These are phyloP conservation scores for Catocala fraxini DNA, from an alignment of 2,888 invertebrate genomes.

Conservation along the genomic window DNA sequence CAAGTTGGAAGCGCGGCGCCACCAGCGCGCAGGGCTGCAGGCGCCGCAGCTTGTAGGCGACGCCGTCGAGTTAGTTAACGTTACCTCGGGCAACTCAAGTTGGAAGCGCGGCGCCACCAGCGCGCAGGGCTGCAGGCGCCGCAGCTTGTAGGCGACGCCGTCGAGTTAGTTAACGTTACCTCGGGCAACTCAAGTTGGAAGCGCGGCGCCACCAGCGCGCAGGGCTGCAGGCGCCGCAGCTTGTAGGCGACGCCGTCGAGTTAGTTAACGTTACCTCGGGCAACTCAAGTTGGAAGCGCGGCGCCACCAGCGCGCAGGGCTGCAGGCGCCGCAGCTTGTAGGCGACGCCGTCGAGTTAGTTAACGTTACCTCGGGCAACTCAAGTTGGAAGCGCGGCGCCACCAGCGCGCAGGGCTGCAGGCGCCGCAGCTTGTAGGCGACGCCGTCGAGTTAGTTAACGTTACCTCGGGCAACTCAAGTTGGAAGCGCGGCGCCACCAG, in stretches of 20 bases:
- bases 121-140: conserved; percentile 95
- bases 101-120: conserved; percentile 93
- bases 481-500: conserved; percentile 93
- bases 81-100: conserved; percentile 94
- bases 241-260: conserved; percentile 95
- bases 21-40: conserved; percentile 96
- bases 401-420: conserved; percentile 96
- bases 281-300: conserved; percentile 94
- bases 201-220: conserved; percentile 93
- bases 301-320: conserved; percentile 94
- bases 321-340: conserved; percentile 96
- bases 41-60: conserved; percentile 95
- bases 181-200: conserved; percentile 96
- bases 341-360: conserved; percentile 91
- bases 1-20: conserved; percentile 93
- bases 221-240: conserved; percentile 95
- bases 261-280: conserved; percentile 90
- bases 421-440: conserved; percentile 95
- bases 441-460: conserved; percentile 88
- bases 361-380: conserved; percentile 92
- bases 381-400: conserved; percentile 93
- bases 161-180: conserved; percentile 86
- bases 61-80: conserved; percentile 88
- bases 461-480: conserved; percentile 94
- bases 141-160: conserved; percentile 95